These are phyloP conservation scores for Ceramica pisi DNA, from an alignment of 2,888 invertebrate species.

Conservation along the genomic window DNA sequence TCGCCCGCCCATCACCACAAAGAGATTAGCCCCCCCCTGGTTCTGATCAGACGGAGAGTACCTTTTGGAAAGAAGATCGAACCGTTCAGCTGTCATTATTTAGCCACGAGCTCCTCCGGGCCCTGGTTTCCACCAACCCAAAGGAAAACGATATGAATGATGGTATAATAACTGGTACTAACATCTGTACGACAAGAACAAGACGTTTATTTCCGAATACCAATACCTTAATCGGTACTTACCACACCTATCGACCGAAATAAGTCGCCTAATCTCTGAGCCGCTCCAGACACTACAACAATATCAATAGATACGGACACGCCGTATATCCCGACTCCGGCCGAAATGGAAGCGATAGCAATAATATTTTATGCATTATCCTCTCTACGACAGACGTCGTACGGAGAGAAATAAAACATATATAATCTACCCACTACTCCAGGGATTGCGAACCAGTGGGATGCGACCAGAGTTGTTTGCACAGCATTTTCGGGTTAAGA, in stretches of 20 bases:
- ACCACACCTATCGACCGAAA: constrained; percentile 10
- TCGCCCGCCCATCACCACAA: too few species aligned
- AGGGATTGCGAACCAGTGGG: constrained; percentile 34
- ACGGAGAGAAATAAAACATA: constrained; percentile 50
- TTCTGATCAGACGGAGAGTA: too few species aligned
- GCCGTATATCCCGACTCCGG: constrained; percentile 29
- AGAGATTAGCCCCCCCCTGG: too few species aligned
- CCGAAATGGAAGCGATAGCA: constrained; percentile 37
- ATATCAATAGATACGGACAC: constrained; percentile 51
- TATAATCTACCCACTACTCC: constrained; percentile 9
- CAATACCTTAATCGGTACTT: constrained; percentile 24
- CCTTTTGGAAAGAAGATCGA: too few species aligned
- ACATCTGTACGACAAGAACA: neutral
- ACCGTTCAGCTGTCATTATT: too few species aligned
- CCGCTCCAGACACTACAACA: constrained; percentile 13
- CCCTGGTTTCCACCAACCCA: too few species aligned
- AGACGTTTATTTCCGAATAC: neutral
- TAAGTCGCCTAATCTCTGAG: constrained; percentile 20
- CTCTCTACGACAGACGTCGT: constrained; percentile 44
- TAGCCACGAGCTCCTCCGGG: too few species aligned
- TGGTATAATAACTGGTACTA: neutral
- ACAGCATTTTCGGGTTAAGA: too few species aligned
- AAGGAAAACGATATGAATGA: too few species aligned
- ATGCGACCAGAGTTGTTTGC: neutral
- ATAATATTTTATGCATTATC: constrained; percentile 66